A percentile compares a stretch with the other conserved stretches of the same genome.
Evolutionary conservation across 1,140 invertebrate genomes (phyloP).

Genomic region (Danaus melanippus): DNA sequence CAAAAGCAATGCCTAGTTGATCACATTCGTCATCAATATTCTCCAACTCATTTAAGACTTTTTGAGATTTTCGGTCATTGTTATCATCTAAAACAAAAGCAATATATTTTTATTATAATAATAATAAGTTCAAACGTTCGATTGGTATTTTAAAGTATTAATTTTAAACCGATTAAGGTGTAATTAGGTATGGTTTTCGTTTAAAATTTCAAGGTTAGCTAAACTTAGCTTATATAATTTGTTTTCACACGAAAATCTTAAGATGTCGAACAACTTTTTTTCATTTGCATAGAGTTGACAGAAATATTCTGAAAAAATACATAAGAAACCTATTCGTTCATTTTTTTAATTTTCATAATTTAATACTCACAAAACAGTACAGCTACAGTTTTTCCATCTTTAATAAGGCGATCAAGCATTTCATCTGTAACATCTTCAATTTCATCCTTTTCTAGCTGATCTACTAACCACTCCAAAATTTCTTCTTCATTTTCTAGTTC

Average conservation of each 20-base stretch:
- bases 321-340: too few relatives aligned
- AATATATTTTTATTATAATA: too few relatives aligned
- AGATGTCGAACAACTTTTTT: too few relatives aligned
- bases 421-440: constrained; percentile 96
- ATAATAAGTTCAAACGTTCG: too few relatives aligned
- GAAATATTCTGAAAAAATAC: too few relatives aligned
- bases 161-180: too few relatives aligned
- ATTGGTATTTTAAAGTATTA: too few relatives aligned
- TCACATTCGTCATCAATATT: constrained; percentile 97
- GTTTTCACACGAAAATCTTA: too few relatives aligned
- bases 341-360: neutral
- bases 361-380: constrained; percentile 90
- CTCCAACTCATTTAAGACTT: constrained; percentile 90
- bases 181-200: too few relatives aligned
- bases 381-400: constrained; percentile 89
- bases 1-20: constrained; percentile 87
- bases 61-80: constrained; percentile 89
- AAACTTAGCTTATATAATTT: too few relatives aligned
- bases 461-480: constrained; percentile 89
- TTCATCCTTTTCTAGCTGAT: constrained; percentile 91
- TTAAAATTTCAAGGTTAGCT: too few relatives aligned
- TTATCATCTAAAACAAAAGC: constrained; percentile 82
- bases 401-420: constrained; percentile 91
- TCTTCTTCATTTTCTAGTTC: constrained; percentile 93
- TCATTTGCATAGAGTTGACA: too few relatives aligned